A percentile compares a stretch with the other conserved stretches of the same genome.
Evolutionary conservation across 2,113 vertebrate genomes (phyloP).

Genomic region (Pyxicephalus adspersus): DNA sequence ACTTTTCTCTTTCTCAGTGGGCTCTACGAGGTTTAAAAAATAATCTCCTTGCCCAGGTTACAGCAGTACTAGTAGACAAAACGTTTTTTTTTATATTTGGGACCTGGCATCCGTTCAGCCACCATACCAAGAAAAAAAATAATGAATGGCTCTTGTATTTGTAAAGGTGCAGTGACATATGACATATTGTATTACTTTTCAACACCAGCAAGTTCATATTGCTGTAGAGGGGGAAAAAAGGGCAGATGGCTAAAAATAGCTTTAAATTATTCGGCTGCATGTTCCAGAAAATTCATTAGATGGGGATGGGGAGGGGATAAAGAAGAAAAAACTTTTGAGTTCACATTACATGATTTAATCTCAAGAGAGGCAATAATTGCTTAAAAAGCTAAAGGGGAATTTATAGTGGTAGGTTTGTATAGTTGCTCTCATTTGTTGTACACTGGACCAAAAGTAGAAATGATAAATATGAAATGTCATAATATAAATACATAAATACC

Average conservation of each 20-base stretch:
- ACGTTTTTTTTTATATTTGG: neutral
- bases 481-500: too few relatives aligned
- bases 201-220: constrained; percentile 60
- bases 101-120: constrained; percentile 22
- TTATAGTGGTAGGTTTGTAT: too few relatives aligned
- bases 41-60: neutral
- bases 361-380: constrained; percentile 61
- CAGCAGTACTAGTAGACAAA: neutral
- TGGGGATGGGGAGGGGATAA: constrained; percentile 61
- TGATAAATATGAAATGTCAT: too few relatives aligned
- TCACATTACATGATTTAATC: constrained; percentile 59
- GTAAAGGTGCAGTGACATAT: constrained; percentile 51
- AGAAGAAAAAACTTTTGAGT: constrained; percentile 63
- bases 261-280: constrained; percentile 65
- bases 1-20: constrained; percentile 13
- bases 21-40: constrained; percentile 37
- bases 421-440: too few relatives aligned
- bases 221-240: constrained; percentile 52
- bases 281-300: constrained; percentile 66
- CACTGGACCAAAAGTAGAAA: too few relatives aligned
- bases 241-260: constrained; percentile 67
- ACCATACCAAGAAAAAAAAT: neutral
- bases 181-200: constrained; percentile 58
- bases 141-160: constrained; percentile 41
- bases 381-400: constrained; percentile 13